Conservation (phyloP, 2,888 invertebrate genomes). For the Drosophila formosana region DNA sequence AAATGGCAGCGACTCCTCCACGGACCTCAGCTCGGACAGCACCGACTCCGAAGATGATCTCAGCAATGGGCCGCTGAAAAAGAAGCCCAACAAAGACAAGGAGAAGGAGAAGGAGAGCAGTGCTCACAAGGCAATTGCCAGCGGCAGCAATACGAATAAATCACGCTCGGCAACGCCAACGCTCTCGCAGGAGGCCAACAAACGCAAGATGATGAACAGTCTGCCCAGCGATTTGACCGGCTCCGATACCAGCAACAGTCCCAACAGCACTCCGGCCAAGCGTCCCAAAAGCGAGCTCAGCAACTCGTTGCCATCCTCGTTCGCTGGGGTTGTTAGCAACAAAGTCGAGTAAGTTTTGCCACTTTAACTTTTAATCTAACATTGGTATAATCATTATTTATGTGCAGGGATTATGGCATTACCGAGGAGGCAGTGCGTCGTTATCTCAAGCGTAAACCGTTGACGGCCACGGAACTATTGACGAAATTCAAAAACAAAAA, state of each 20-base stretch:
- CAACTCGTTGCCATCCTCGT: constrained; percentile 83
- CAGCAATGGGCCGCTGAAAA: constrained; percentile 84
- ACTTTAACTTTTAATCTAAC: not conserved
- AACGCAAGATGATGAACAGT: constrained; percentile 83
- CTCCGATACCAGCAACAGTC: constrained; percentile 85
- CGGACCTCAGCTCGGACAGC: constrained; percentile 90
- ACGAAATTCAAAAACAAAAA: constrained; percentile 98
- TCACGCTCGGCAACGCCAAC: constrained; percentile 86
- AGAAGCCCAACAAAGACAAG: constrained; percentile 80
- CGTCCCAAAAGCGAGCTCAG: constrained; percentile 80
- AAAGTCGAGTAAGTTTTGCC: constrained; percentile 82
- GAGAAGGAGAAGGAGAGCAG: constrained; percentile 66
- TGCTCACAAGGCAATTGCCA: constrained; percentile 78
- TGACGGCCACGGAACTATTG: constrained; percentile 97
- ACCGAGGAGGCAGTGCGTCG: constrained; percentile 97
- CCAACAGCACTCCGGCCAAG: constrained; percentile 84
- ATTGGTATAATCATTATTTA: not conserved
- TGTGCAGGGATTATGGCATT: constrained; percentile 92
- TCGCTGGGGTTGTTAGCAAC: constrained; percentile 83
- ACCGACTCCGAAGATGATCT: constrained; percentile 89
- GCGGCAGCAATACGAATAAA: constrained; percentile 73
- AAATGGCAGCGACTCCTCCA: constrained; percentile 87
- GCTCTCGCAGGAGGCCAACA: constrained; percentile 68
- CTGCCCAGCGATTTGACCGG: constrained; percentile 84
- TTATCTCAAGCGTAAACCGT: constrained; percentile 97